Percentiles rank a stretch among this genome's conserved stretches.
Conservation (phyloP, 1,140 invertebrate genomes). For the Phymastichus coffea region DNA sequence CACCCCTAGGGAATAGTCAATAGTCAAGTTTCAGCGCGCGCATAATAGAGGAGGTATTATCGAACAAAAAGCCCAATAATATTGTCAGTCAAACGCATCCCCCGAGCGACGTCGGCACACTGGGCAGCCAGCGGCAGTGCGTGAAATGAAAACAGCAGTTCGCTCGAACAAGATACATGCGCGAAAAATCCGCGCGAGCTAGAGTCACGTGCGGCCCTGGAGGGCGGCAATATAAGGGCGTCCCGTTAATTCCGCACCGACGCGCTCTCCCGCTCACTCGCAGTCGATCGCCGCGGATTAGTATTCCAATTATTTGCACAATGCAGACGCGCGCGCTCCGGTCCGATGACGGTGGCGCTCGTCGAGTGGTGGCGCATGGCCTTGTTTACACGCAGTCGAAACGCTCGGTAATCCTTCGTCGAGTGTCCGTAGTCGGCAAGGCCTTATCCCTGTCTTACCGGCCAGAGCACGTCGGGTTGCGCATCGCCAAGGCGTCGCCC, state of each 20-base stretch:
- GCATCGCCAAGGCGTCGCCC: not conserved
- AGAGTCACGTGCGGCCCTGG: constrained; percentile 52
- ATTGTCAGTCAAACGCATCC: constrained; percentile 5
- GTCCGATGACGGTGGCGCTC: not conserved
- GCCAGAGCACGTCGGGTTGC: constrained; percentile 14
- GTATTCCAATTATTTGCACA: constrained; percentile 56
- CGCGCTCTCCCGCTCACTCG: constrained; percentile 45
- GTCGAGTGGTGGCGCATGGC: constrained; percentile 50
- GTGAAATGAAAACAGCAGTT: no score
- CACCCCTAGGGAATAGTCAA: no score
- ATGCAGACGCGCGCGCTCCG: constrained; percentile 32
- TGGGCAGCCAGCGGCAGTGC: no score
- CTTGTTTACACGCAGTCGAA: constrained; percentile 45
- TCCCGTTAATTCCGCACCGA: constrained; percentile 42
- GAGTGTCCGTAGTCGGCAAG: constrained; percentile 44
- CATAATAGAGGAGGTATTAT: no score
- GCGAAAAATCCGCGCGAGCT: constrained; percentile 29
- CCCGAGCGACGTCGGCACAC: no score
- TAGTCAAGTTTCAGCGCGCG: no score
- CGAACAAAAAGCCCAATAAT: not conserved
- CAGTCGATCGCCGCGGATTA: constrained; percentile 48
- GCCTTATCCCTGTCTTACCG: constrained; percentile 33
- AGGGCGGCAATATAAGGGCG: constrained; percentile 36
- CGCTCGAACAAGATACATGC: not conserved
- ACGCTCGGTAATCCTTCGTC: constrained; percentile 32